Base-by-base conservation (phyloP, 2,888 invertebrate genomes). In the Trachelus stipa region DNA sequence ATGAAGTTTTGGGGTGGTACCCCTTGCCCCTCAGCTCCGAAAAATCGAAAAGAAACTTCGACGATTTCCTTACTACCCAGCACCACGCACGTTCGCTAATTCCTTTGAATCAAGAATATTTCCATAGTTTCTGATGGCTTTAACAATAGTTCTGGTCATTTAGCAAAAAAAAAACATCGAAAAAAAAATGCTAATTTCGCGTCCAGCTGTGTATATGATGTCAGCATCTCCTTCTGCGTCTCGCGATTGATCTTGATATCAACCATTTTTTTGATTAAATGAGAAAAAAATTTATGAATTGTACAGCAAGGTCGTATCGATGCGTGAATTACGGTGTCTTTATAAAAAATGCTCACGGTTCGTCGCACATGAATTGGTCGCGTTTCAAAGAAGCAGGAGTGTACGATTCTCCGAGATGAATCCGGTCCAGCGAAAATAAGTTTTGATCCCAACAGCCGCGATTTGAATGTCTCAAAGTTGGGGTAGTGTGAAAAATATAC, bases 401-500 rank as follows among this genome's bases (percentile, higher is more conserved):
- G 9, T 23, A 56, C 23, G 56, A 56, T 9, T 56, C 56, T 23
- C 23, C 73, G 73, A 75, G 37, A 68, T 31, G 75, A 73, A 75
- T 78, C 37, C 68, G 75, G 76, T 76, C 37, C 34, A 34, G 74
- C 30, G 68, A 78, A 78, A 73, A 78, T 78, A 76, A 73, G 35
- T 75, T 75, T 34, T 68, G 9, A 33, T 15, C 31, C 31, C 12
- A 71, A 11, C 35, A 31, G 73, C 69, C 68, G 69, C 75, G 68
- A 78, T 78, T 78, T 78, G 78, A 78, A 78, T 78, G 73, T 73
- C 78, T 78, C 35, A 69, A 73, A 73, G 73, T 73, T 68, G 75
- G 40, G 69, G 34, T n/a, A 68, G 75, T 78, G 78, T 78, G 75
- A 78, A 78, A 78, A 75, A 78, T 75, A 73, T 73, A 35, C 34